Percentiles rank a stretch among this genome's conserved stretches.
Evolutionary conservation across 1,140 invertebrate genomes (phyloP).

Genomic region (Cyclina sinensis): DNA sequence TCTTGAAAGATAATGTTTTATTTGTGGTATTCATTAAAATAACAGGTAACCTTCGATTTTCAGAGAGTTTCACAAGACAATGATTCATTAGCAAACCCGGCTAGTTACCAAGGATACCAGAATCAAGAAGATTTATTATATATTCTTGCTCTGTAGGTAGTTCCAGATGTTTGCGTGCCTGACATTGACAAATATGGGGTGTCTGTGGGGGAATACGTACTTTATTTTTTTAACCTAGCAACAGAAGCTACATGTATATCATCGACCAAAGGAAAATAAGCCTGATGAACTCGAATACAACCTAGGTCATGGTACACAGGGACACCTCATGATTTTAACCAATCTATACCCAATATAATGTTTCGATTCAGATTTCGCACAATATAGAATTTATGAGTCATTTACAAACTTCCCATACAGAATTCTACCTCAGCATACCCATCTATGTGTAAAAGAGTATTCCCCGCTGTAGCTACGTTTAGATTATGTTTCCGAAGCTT

Average conservation of each 20-base stretch:
- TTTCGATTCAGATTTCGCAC: not conserved
- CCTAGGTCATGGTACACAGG: not conserved
- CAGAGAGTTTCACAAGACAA: not conserved
- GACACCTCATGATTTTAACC: not conserved
- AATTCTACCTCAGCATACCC: not conserved
- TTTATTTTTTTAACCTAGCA: not conserved
- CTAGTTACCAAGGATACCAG: not conserved
- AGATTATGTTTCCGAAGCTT: not conserved
- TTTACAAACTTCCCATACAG: not conserved
- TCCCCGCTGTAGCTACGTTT: not conserved
- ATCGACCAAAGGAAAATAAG: slow-evolving; percentile 18
- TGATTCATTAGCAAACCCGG: not conserved
- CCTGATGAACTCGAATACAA: not conserved
- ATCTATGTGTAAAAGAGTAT: not conserved
- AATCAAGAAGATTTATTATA: too few species aligned
- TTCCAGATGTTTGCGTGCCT: not conserved
- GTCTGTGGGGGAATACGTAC: not conserved
- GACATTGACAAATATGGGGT: not conserved
- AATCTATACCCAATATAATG: not conserved
- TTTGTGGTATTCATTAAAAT: not conserved
- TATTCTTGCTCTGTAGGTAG: not conserved
- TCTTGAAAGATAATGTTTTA: not conserved
- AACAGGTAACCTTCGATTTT: not conserved
- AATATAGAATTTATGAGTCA: not conserved
- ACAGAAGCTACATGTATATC: slow-evolving; percentile 36